Evolutionary conservation across 2,888 invertebrate species (phyloP).

Genomic region (Morpho achilles): DNA sequence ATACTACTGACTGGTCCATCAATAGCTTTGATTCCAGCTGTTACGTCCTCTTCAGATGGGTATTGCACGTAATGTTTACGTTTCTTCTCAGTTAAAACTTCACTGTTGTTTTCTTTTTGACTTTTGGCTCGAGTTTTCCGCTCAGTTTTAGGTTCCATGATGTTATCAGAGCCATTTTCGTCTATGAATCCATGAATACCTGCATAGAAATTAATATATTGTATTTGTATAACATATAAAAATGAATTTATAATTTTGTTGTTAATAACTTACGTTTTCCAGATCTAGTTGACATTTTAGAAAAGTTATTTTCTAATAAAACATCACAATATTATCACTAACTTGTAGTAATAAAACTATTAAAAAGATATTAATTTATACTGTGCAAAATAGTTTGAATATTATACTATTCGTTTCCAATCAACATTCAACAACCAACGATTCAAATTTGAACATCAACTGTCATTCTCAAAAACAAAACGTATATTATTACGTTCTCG

Average conservation of each 20-base stretch:
- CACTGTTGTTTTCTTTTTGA: conserved; percentile 40
- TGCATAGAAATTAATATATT: conserved; percentile 35
- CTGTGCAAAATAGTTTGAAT: too few species aligned
- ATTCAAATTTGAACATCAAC: not conserved
- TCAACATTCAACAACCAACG: too few species aligned
- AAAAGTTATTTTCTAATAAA: not conserved
- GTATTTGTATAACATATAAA: not conserved
- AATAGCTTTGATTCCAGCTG: conserved; percentile 12
- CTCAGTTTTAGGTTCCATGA: conserved; percentile 31
- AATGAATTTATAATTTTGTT: not conserved
- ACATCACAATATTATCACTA: not conserved
- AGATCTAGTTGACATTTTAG: conserved; percentile 63
- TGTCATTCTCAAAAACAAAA: not conserved
- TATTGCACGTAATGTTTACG: conserved; percentile 56
- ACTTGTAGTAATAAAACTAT: not conserved
- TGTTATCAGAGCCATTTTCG: conserved; percentile 33
- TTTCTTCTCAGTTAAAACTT: conserved; percentile 39
- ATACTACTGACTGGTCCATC: conserved; percentile 28
- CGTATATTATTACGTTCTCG: too few species aligned
- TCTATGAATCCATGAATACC: conserved; percentile 51
- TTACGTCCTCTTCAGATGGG: conserved; percentile 49
- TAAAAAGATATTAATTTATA: not conserved
- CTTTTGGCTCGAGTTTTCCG: conserved; percentile 51
- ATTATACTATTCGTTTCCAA: too few species aligned
- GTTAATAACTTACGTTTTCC: conserved; percentile 58